phyloP scores from a whole-genome alignment of 2,113 vertebrate genomes.

The Brachionichthys hirsutus region DNA sequence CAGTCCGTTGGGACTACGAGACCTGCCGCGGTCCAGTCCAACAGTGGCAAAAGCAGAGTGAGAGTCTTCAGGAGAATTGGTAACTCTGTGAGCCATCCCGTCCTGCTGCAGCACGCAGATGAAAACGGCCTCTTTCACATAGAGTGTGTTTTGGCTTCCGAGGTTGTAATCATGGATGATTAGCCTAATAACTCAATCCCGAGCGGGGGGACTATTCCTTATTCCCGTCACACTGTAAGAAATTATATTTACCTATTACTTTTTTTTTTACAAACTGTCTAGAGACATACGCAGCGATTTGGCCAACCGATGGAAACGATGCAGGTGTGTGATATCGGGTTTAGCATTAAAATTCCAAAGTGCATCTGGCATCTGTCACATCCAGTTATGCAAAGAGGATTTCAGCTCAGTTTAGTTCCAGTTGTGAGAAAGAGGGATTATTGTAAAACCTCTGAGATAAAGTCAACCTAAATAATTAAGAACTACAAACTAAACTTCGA shows the following conservation, averaged over 20 bases:
- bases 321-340: conserved; percentile 38
- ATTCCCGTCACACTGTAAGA: conserved; percentile 69
- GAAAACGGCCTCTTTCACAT: conserved; percentile 72
- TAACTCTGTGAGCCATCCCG: conserved; percentile 53
- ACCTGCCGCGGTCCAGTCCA: conserved; percentile 47
- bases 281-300: conserved; percentile 37
- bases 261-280: conserved; percentile 58
- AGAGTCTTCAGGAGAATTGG: conserved; percentile 63
- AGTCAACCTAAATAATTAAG: too few relatives aligned
- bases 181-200: conserved; percentile 70
- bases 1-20: conserved; percentile 46
- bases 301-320: conserved; percentile 50
- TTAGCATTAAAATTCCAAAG: too few relatives aligned
- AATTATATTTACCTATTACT: conserved; percentile 64
- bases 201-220: conserved; percentile 48
- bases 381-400: conserved; percentile 12
- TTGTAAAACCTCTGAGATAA: not conserved
- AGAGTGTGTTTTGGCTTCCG: conserved; percentile 71
- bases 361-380: not conserved
- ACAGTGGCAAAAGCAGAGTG: conserved; percentile 51
- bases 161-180: conserved; percentile 69
- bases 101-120: conserved; percentile 56
- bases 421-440: not conserved
- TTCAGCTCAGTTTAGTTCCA: conserved; percentile 3
- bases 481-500: too few relatives aligned